Evolutionary conservation across 2,113 vertebrate genomes (phyloP), one percentile per base, ranked within the genome.

Genomic region (Mandrillus leucophaeus): DNA sequence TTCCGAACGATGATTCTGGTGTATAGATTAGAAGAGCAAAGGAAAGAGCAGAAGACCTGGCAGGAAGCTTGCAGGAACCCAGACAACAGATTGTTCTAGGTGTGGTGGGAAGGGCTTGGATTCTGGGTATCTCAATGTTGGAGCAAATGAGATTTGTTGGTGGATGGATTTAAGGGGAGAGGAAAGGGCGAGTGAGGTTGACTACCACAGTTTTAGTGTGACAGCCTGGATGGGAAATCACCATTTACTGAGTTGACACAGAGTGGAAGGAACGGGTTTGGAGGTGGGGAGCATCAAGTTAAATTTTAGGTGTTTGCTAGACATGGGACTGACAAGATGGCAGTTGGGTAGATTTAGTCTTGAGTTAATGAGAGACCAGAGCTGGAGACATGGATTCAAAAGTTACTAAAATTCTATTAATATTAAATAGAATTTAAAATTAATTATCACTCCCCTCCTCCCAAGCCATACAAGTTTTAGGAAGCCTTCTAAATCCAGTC

Each of bases 81-180:
- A 8, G 38, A 57, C 11, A 12, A 17, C 64, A 83, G 38, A 9
- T 25, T 11, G 1, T 2, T 7, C 79, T 4, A 18, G 66, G 22
- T 25, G 17, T 3, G 6, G 3, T 0, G 2, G 22, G 48, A 25
- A 57, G 27, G 20, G 35, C 6, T 12, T 50, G 35, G 8, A 27
- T 52, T 70, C 22, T 27, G 48, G 35, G 20, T 52, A 11, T 30
- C 2, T 30, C 25, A 55, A 40, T 73, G 68, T n/a, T 13, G 18
- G n/a, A 14, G 68, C 35, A 9, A 11, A 23, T 2, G 9, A 20
- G 48, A 30, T 88, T 52, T 18, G 16, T 20, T 30, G 45, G 45
- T 38, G 45, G 84, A 45, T 8, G 8, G n/a, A 40, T 30, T 40
- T 73, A 55, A 73, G 48, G n/a, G 32, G 16, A 1, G 16, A 72